A percentile compares a stretch with the other conserved stretches of the same genome.
Conservation (phyloP, 2,113 vertebrate genomes). For the Macrotus californicus region DNA sequence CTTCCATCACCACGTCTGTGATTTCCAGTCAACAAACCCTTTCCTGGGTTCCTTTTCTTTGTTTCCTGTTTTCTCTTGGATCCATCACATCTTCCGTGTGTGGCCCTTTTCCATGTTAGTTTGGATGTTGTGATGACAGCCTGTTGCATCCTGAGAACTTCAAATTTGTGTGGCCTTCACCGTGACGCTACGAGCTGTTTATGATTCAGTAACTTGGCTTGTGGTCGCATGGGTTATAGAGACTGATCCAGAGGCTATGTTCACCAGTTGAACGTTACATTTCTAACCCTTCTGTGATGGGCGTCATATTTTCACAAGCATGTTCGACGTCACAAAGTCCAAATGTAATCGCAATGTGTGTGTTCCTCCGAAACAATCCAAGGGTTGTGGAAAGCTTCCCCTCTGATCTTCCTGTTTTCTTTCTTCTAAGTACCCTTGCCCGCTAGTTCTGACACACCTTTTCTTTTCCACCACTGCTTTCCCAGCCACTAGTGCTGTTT, state of each 20-base stretch:
- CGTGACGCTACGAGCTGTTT: rapidly evolving
- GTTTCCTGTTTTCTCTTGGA: background rate
- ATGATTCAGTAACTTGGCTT: background rate
- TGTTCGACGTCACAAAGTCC: background rate
- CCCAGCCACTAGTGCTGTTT: background rate
- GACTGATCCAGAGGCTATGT: rapidly evolving
- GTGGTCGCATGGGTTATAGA: background rate
- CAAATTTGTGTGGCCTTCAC: background rate
- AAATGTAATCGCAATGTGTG: background rate
- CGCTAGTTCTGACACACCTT: background rate
- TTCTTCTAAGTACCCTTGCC: too few relatives aligned
- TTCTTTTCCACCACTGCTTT: background rate
- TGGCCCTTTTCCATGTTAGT: background rate
- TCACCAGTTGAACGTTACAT: background rate
- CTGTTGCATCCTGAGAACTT: background rate
- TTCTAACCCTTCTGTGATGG: background rate
- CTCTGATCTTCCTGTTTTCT: background rate
- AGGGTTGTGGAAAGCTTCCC: background rate
- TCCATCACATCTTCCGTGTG: too few relatives aligned
- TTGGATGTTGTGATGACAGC: background rate
- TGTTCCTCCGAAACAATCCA: background rate
- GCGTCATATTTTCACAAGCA: background rate
- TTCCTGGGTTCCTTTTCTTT: background rate
- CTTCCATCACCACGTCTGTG: background rate
- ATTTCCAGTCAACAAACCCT: background rate